phyloP scores from a whole-genome alignment of 2,888 invertebrate species.

The Drosophila cracens region DNA sequence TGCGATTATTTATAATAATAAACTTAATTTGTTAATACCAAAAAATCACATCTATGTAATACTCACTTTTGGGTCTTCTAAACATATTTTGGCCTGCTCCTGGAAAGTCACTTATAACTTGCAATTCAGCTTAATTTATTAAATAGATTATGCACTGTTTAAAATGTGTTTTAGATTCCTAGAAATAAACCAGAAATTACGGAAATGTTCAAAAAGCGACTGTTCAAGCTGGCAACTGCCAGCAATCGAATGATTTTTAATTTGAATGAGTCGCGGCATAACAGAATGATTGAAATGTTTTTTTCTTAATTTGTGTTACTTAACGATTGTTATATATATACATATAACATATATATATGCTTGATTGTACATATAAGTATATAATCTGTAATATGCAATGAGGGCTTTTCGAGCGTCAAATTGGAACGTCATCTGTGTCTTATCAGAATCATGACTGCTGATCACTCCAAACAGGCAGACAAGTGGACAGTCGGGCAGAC shows the following conservation, averaged over 20 bases:
- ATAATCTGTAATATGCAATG: slow-evolving; percentile 35
- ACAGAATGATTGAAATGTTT: slow-evolving; percentile 41
- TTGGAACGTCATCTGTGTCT: slow-evolving; percentile 43
- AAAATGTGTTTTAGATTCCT: neutral
- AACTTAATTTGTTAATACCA: neutral
- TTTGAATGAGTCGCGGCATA: slow-evolving; percentile 19
- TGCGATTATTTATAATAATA: neutral
- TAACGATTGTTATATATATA: neutral
- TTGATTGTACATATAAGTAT: neutral
- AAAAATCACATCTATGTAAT: neutral
- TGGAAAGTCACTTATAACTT: neutral
- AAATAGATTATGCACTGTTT: slow-evolving; percentile 8
- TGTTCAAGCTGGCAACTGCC: slow-evolving; percentile 22
- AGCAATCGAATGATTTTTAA: slow-evolving; percentile 44
- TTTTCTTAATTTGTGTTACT: slow-evolving; percentile 22
- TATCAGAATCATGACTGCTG: slow-evolving; percentile 42
- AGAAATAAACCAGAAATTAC: neutral
- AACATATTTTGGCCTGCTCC: slow-evolving; percentile 31
- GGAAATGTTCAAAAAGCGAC: slow-evolving; percentile 9
- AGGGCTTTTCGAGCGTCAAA: slow-evolving; percentile 43
- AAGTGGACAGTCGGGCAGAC: slow-evolving; percentile 1
- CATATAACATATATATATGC: neutral
- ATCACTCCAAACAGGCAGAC: slow-evolving; percentile 14
- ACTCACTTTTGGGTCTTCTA: slow-evolving; percentile 50
- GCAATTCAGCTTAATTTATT: neutral